phyloP scores from a whole-genome alignment of 2,797 vertebrate genomes.

The Gouania willdenowi region DNA sequence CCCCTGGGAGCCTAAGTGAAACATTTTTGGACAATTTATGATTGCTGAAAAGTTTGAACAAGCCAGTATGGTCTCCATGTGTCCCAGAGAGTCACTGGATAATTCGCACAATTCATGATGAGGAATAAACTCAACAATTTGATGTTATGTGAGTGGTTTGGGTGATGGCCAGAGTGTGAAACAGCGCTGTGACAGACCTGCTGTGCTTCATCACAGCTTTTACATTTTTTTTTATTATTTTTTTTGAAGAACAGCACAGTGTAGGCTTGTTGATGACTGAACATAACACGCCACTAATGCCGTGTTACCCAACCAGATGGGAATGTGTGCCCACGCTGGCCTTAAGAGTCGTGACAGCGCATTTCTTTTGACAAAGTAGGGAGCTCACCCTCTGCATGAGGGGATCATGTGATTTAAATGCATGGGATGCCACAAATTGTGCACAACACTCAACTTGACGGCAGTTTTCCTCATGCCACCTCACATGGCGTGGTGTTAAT shows the following conservation, averaged over 20 bases:
- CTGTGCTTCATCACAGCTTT: slow-evolving; percentile 49
- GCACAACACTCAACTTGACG: slow-evolving; percentile 65
- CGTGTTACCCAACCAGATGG: slow-evolving; percentile 72
- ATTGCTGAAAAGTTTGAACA: slow-evolving; percentile 40
- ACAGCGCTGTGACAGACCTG: slow-evolving; percentile 49
- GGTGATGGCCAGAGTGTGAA: slow-evolving; percentile 32
- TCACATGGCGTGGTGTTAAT: slow-evolving; percentile 70
- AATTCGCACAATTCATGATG: slow-evolving; percentile 37
- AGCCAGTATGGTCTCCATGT: not conserved
- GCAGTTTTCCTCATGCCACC: slow-evolving; percentile 67
- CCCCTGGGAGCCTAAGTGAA: slow-evolving; percentile 75
- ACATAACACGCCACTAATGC: slow-evolving; percentile 71
- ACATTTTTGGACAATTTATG: slow-evolving; percentile 72
- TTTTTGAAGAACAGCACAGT: slow-evolving; percentile 43
- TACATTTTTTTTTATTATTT: no score
- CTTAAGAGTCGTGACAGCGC: slow-evolving; percentile 49
- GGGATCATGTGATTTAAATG: slow-evolving; percentile 88
- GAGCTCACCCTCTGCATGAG: slow-evolving; percentile 75
- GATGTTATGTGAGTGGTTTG: slow-evolving; percentile 59
- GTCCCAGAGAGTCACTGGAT: slow-evolving; percentile 18
- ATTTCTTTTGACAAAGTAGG: slow-evolving; percentile 73
- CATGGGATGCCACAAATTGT: slow-evolving; percentile 78
- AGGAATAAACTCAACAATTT: slow-evolving; percentile 77
- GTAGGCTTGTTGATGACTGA: slow-evolving; percentile 63
- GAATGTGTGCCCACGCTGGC: slow-evolving; percentile 74